Evolutionary conservation across 2,888 invertebrate species (phyloP).

Genomic region (Desoria tigrina): DNA sequence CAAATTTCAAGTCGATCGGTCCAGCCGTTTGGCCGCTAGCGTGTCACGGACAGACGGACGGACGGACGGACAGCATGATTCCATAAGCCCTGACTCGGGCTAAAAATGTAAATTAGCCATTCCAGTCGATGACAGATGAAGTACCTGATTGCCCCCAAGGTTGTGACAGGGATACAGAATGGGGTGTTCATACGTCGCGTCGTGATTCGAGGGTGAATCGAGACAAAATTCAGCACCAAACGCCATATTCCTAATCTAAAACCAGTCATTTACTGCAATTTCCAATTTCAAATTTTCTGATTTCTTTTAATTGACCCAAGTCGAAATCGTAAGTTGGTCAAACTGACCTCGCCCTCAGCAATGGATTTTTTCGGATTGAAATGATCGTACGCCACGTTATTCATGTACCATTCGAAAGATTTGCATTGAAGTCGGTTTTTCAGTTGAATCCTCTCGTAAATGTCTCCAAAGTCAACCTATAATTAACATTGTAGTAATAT

Average conservation of each 20-base stretch:
- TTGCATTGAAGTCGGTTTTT: conserved; percentile 13
- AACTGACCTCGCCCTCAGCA: conserved; percentile 20
- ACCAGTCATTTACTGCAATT: neutral
- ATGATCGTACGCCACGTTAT: neutral
- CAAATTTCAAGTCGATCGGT: too few relatives aligned
- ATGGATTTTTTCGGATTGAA: conserved; percentile 14
- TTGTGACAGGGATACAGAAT: conserved; percentile 64
- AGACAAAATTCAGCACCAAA: conserved; percentile 41
- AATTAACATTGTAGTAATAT: too few relatives aligned
- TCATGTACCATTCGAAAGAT: conserved; percentile 19
- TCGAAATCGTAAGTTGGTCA: too few relatives aligned
- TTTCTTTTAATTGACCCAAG: too few relatives aligned
- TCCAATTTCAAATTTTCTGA: neutral
- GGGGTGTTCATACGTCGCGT: conserved; percentile 63
- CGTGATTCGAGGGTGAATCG: conserved; percentile 58
- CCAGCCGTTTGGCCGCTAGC: too few relatives aligned
- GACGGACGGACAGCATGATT: too few relatives aligned
- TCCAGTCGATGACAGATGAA: too few relatives aligned
- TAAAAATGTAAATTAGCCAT: too few relatives aligned
- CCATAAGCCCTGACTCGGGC: too few relatives aligned
- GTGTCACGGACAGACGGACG: too few relatives aligned
- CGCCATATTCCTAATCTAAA: conserved; percentile 56
- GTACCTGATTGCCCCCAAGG: conserved; percentile 66
- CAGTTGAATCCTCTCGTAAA: neutral
- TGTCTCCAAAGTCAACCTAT: conserved; percentile 9